Conservation (phyloP, 2,888 invertebrate genomes). For the Cyclophora albipunctata region DNA sequence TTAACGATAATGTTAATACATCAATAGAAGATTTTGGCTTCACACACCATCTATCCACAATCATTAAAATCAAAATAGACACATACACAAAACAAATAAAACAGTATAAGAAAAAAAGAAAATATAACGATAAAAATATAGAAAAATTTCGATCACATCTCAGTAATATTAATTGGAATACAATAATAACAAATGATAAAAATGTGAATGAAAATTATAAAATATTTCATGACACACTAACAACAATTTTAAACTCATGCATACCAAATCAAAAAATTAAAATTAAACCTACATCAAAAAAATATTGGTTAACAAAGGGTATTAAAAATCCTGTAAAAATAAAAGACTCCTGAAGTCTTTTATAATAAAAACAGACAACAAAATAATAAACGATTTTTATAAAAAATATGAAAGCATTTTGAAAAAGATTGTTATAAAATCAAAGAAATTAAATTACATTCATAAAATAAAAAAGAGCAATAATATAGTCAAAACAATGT, state of each 20-base stretch:
- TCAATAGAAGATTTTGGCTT: slow-evolving; percentile 3
- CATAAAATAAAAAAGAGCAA: background rate
- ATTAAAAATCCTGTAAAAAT: background rate
- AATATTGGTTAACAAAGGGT: background rate
- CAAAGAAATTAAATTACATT: slow-evolving; percentile 1
- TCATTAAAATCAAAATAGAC: background rate
- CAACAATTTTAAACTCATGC: background rate
- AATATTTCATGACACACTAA: background rate
- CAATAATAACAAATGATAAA: background rate
- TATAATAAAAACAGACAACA: background rate
- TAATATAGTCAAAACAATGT: slow-evolving; percentile 1
- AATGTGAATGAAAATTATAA: background rate
- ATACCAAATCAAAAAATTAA: background rate
- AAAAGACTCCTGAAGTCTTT: background rate
- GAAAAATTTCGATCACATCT: background rate
- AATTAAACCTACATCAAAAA: background rate
- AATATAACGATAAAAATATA: background rate
- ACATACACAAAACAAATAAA: background rate
- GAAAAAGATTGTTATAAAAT: background rate
- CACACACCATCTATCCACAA: slow-evolving; percentile 1
- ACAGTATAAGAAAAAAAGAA: background rate
- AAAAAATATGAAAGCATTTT: background rate
- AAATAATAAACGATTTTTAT: background rate
- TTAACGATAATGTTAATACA: background rate
- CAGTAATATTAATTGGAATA: background rate